Conservation (phyloP, 2,888 invertebrate species). For the Ophion ventricosus region DNA sequence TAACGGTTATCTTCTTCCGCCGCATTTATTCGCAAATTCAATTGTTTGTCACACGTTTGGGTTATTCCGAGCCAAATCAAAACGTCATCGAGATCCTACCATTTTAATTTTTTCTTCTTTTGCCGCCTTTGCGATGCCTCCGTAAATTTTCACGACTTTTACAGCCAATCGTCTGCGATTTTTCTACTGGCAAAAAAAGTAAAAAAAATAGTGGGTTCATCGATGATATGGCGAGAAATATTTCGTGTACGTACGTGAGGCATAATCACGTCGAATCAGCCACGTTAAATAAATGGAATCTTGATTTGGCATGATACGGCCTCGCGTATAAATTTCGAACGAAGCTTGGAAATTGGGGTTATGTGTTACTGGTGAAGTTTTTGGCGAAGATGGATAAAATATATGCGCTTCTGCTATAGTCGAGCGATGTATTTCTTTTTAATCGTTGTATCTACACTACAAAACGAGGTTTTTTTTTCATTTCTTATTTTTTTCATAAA, state of each 20-base stretch:
- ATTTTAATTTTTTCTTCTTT: slow-evolving; percentile 7
- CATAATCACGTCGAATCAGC: neutral
- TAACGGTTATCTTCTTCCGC: slow-evolving; percentile 41
- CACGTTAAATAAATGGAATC: neutral
- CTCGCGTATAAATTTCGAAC: slow-evolving; percentile 33
- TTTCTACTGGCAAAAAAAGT: neutral
- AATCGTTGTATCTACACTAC: slow-evolving; percentile 18
- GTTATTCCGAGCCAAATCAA: neutral
- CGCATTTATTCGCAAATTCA: slow-evolving; percentile 20
- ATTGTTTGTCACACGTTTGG: slow-evolving; percentile 9
- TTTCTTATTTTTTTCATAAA: neutral
- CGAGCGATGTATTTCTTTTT: slow-evolving; percentile 56
- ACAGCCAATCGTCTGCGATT: neutral
- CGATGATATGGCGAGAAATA: neutral
- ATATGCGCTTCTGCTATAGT: slow-evolving; percentile 60
- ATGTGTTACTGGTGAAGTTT: slow-evolving; percentile 29
- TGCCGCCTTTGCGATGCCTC: neutral
- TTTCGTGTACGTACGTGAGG: neutral
- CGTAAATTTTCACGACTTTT: neutral
- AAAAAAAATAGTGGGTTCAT: neutral
- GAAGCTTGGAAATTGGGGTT: slow-evolving; percentile 45
- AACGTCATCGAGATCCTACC: neutral
- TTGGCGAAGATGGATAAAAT: slow-evolving; percentile 37
- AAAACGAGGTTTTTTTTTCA: too few relatives aligned
- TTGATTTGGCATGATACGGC: slow-evolving; percentile 19